Percentiles rank a stretch among this genome's conserved stretches.
These are phyloP conservation scores for Choristoneura rosaceana DNA, from an alignment of 2,888 invertebrate genomes.

Conservation along the genomic window DNA sequence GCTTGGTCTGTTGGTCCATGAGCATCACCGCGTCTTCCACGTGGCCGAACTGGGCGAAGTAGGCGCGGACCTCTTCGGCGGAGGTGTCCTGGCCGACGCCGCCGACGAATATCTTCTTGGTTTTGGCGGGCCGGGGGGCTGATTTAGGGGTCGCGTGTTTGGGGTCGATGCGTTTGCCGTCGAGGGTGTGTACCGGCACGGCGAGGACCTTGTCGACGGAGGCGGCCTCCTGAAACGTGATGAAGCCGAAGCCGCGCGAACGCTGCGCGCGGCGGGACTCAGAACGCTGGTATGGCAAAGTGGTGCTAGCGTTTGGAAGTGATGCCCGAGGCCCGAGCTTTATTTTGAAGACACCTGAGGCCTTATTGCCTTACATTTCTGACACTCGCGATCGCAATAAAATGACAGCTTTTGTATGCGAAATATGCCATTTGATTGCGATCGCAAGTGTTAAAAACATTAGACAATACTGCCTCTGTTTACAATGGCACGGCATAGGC, in stretches of 20 bases:
- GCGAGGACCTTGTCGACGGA: conserved; percentile 96
- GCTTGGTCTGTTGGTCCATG: conserved; percentile 97
- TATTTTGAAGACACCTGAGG: too few relatives aligned
- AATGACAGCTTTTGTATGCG: too few relatives aligned
- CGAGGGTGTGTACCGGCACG: conserved; percentile 95
- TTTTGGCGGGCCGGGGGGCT: conserved; percentile 93
- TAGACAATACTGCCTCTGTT: too few relatives aligned
- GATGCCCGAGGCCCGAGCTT: not conserved
- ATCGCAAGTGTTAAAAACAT: too few relatives aligned
- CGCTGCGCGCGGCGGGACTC: conserved; percentile 88
- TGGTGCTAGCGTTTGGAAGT: not conserved
- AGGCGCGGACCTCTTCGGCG: conserved; percentile 95
- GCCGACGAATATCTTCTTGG: conserved; percentile 96
- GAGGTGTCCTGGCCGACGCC: conserved; percentile 97
- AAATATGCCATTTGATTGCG: too few relatives aligned
- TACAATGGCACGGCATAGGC: too few relatives aligned
- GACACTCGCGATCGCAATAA: too few relatives aligned
- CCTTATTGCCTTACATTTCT: too few relatives aligned
- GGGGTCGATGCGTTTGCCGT: conserved; percentile 97
- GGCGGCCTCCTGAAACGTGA: conserved; percentile 95
- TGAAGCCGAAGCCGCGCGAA: conserved; percentile 97
- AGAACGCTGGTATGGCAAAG: not conserved
- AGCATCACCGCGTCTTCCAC: conserved; percentile 97
- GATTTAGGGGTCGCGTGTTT: conserved; percentile 97
- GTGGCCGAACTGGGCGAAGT: conserved; percentile 95